Evolutionary conservation across 2,113 vertebrate species (phyloP).

Genomic region (Butastur rufipennis): DNA sequence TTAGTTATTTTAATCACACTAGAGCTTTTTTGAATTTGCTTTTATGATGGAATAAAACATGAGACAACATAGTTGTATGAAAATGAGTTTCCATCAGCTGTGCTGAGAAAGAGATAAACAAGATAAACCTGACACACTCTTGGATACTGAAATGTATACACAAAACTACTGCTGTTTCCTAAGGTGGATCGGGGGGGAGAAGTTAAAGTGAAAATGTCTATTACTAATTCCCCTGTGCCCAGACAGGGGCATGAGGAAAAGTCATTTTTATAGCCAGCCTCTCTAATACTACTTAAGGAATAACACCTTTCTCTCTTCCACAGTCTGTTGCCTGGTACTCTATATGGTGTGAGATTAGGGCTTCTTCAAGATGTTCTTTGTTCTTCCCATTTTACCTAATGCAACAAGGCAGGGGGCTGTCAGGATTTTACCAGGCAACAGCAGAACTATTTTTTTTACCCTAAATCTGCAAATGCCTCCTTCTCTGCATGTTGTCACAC

Average conservation of each 20-base stretch:
- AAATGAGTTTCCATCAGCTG: not conserved
- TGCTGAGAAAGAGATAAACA: not conserved
- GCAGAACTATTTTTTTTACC: not conserved
- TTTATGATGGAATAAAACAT: not conserved
- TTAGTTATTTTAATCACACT: not conserved
- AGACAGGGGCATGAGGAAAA: not conserved
- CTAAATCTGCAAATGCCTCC: not conserved
- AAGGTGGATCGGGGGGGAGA: too few species aligned
- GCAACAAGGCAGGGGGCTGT: not conserved
- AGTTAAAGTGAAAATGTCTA: not conserved
- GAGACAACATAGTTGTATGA: not conserved
- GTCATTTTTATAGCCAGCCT: not conserved
- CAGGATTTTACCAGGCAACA: not conserved
- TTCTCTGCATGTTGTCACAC: not conserved
- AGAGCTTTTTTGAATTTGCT: not conserved
- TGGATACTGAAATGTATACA: not conserved
- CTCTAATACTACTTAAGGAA: not conserved
- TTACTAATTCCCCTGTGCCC: not conserved
- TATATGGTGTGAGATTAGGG: not conserved
- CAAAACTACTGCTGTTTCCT: not conserved
- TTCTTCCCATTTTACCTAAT: not conserved
- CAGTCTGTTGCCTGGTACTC: not conserved
- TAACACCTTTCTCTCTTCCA: not conserved
- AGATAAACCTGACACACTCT: not conserved
- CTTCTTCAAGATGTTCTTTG: not conserved